phyloP scores from a whole-genome alignment of 2,888 invertebrate genomes.

The Pristionchus maxplancki region DNA sequence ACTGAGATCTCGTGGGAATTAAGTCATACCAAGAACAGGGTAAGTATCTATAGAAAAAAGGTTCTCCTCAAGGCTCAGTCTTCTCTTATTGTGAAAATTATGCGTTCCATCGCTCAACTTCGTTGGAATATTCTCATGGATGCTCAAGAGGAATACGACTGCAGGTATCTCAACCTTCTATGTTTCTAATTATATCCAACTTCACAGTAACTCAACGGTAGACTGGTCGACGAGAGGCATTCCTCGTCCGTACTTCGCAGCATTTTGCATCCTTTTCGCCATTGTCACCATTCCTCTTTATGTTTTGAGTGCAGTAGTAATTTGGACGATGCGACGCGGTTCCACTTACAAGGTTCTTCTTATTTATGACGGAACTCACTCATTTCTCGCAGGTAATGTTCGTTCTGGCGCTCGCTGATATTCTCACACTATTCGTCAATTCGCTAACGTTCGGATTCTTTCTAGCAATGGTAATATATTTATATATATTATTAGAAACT shows the following conservation, averaged over 20 bases:
- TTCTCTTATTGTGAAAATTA: neutral
- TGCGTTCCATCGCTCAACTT: neutral
- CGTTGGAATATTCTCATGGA: conserved; percentile 22
- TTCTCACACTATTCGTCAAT: neutral
- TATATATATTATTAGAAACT: too few relatives aligned
- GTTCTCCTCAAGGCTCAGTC: neutral
- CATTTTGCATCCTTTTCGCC: neutral
- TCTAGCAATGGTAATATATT: neutral
- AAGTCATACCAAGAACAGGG: neutral
- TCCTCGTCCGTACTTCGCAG: neutral
- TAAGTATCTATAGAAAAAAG: neutral
- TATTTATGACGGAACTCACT: too few relatives aligned
- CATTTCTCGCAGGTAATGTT: neutral
- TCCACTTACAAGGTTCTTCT: neutral
- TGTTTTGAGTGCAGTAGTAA: neutral
- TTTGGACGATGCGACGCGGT: neutral
- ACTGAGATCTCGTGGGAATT: neutral
- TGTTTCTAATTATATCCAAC: neutral
- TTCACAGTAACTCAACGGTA: neutral
- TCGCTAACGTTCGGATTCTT: neutral
- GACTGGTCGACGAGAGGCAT: neutral
- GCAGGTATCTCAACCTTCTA: neutral
- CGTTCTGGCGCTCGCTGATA: neutral
- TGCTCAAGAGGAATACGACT: neutral
- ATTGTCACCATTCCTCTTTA: neutral